Evolutionary conservation across 2,888 invertebrate species (phyloP).

Genomic region (Agrotis exclamationis): DNA sequence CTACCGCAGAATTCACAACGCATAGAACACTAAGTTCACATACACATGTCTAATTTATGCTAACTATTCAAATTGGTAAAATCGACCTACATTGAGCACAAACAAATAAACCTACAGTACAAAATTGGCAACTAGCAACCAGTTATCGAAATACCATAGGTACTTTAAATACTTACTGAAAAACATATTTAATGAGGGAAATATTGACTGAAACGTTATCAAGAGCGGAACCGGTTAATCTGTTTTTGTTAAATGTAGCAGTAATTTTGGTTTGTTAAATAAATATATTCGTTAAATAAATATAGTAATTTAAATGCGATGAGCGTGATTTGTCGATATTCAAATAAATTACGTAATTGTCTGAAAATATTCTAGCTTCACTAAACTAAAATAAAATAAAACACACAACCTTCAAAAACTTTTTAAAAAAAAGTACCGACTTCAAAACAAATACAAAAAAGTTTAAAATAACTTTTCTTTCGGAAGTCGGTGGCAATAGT

Average conservation of each 20-base stretch:
- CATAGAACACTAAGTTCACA: conserved; percentile 13
- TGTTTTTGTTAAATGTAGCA: neutral
- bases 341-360: conserved; percentile 1
- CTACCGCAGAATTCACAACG: neutral
- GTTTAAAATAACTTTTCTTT: too few relatives aligned
- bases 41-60: conserved; percentile 41
- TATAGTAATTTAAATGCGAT: conserved; percentile 7
- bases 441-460: too few relatives aligned
- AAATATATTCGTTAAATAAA: conserved; percentile 4
- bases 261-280: neutral
- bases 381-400: conserved; percentile 6
- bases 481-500: too few relatives aligned
- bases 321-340: conserved; percentile 4
- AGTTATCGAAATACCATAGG: conserved; percentile 11
- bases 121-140: conserved; percentile 21
- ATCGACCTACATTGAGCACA: conserved; percentile 48
- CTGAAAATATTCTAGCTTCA: conserved; percentile 12
- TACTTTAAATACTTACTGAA: conserved; percentile 9
- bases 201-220: conserved; percentile 10
- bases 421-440: too few relatives aligned
- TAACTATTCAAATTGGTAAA: conserved; percentile 53
- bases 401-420: conserved; percentile 25
- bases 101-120: conserved; percentile 20
- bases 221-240: neutral
- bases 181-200: conserved; percentile 21